Evolutionary conservation across 2,888 invertebrate genomes (phyloP), one percentile per base, ranked within the genome.

Genomic region (Scaptomyza cyrtandrae): DNA sequence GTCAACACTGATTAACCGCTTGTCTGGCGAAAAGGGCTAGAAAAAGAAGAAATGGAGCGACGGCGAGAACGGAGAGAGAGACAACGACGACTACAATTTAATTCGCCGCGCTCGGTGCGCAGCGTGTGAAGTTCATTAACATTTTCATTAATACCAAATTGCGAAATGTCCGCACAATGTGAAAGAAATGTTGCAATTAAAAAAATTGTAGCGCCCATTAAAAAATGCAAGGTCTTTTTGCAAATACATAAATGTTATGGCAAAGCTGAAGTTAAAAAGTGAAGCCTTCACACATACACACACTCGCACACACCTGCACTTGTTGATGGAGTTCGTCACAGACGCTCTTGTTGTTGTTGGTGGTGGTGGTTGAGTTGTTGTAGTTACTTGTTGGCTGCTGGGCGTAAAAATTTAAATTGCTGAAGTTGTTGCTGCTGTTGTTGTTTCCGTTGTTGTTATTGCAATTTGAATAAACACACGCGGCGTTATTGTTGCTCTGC

Each of bases 101-200:
- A 57, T 75, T 71, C 61, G 75, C 66, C 66, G 83, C 71, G 69
- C 71, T 81, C 66, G 58, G 55, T 76, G 80, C 80, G 74, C 83
- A 88, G 73, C 86, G 78, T 83, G 79, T 80, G 86, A 90, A 90
- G 90, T 90, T 90, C 90, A 90, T 90, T 90, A 90, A 90, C 90
- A 90, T 90, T 89, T 90, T 89, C 86, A 80, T 89, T 86, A 85
- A 86, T 19, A 35, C n/a, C 33, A 50, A 35, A 35, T 88, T 88
- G 89, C 78, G 74, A 89, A 90, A 86, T 74, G 73, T 71, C 69
- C 56, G 67, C 56, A 69, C 67, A 80, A 69, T 75, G 72, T 63
- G 65, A 72, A 73, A 50, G 35, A 50, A 63, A 61, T 78, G 73
- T 78, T 83, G 76, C 82, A 86, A 77, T 86, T 86, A 79, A 83